Base-by-base conservation (phyloP, 2,113 vertebrate genomes). In the Bagarius yarrelli region DNA sequence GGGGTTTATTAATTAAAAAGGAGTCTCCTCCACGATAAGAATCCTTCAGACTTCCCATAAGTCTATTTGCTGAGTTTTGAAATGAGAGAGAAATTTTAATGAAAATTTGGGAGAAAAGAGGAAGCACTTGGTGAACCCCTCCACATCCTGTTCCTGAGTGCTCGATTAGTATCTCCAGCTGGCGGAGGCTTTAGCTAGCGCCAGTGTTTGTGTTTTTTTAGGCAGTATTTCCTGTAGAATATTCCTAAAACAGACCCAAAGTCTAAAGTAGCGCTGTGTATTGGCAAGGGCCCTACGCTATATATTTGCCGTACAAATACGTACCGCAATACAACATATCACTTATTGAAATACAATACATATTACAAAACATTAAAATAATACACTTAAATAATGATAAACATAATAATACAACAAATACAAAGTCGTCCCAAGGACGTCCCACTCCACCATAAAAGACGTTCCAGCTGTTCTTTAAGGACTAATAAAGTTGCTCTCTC, bases 1-100 rank as follows among this genome's bases (percentile, higher is more conserved):
- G 83, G 83, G 84, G 86, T 87, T 86, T 87, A 87, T 85, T 86
- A 80, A 85, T 84, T 84, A 83, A 87, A 83, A 78, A 79, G 83
- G 80, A 40, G 79, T 86, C 81, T 86, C 85, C 81, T 86, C 81
- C 81, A 85, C 87, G 85, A 82, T 67, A 80, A 84, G 79, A 40
- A 79, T 84, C 53, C 78, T 77, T 70, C 55, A 60, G 78, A 74
- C 47, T 76, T 83, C 60, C 61, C 83, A 79, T 86, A 83, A 81
- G 72, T 32, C 81, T 84, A 83, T 87, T 85, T 77, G 53, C 73
- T 76, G 52, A 74, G 78, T 83, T 86, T 86, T 86, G 78, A 87
- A 81, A 80, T 64, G 64, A 79, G 81, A 85, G 79, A 82, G 81
- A 81, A 25, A 81, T 85, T 87, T 81, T 84, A 36, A 27, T 59